A percentile compares a stretch with the other conserved stretches of the same genome.
These are phyloP conservation scores for Orestias chungarensis DNA, from an alignment of 2,797 vertebrate genomes.

Conservation along the genomic window DNA sequence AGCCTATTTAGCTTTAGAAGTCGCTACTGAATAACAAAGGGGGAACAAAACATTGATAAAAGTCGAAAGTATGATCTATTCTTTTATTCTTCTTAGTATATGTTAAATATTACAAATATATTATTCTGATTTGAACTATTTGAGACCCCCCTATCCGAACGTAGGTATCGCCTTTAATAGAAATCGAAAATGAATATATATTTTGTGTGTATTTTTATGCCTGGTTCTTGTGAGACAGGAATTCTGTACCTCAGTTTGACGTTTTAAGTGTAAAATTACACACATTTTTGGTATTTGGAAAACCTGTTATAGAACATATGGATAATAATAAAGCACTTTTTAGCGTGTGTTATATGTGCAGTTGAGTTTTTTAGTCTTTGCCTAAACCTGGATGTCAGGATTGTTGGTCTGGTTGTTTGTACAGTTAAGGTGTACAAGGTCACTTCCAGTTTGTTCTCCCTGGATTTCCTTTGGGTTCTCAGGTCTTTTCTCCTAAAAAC, in stretches of 20 bases:
- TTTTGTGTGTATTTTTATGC: neutral
- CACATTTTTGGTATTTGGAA: conserved; percentile 15
- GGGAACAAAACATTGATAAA: neutral
- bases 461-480: too few relatives aligned
- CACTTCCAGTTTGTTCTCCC: too few relatives aligned
- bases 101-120: neutral
- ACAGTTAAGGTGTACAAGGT: too few relatives aligned
- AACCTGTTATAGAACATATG: neutral
- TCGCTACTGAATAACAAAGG: conserved; percentile 10
- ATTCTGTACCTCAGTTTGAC: neutral
- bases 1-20: conserved; percentile 5
- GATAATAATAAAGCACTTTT: conserved; percentile 7
- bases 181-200: conserved; percentile 15
- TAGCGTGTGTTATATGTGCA: neutral
- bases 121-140: neutral
- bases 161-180: conserved; percentile 29
- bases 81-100: neutral
- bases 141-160: conserved; percentile 26
- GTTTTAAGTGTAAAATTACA: neutral
- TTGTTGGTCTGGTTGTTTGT: neutral
- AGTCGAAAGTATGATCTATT: neutral
- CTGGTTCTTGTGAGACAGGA: conserved; percentile 12
- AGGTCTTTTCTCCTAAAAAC: neutral
- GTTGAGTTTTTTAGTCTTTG: conserved; percentile 5
- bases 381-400: conserved; percentile 6